Conservation (phyloP, 2,113 vertebrate species). For the Hemibagrus wyckioides region DNA sequence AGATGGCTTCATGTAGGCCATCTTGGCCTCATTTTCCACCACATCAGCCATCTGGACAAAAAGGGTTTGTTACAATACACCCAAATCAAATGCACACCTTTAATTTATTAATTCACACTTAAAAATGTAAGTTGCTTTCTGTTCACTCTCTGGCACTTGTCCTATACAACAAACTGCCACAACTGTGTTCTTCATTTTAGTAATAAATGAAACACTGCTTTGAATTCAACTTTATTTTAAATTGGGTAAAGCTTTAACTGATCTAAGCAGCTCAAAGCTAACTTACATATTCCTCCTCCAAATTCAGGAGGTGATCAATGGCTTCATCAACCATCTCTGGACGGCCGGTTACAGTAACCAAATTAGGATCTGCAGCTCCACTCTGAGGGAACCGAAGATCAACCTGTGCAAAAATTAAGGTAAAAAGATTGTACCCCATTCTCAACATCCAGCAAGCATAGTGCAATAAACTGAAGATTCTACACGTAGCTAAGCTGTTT, state of each 20-base stretch:
- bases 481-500: background rate
- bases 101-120: background rate
- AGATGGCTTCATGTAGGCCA: slow-evolving; percentile 87
- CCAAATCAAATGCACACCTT: background rate
- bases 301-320: slow-evolving; percentile 94
- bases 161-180: background rate
- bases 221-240: background rate
- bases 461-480: background rate
- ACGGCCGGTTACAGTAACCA: slow-evolving; percentile 91
- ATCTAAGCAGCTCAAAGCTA: background rate
- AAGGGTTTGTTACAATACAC: background rate
- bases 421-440: background rate
- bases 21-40: slow-evolving; percentile 89
- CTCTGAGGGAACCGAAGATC: slow-evolving; percentile 96
- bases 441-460: no score
- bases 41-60: slow-evolving; percentile 84
- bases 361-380: slow-evolving; percentile 90
- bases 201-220: no score
- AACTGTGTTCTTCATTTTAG: background rate
- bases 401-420: slow-evolving; percentile 78
- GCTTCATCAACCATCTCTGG: slow-evolving; percentile 97
- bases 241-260: background rate
- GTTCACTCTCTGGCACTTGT: background rate
- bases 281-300: slow-evolving; percentile 97
- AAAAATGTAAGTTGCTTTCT: background rate